Percentiles rank a stretch among this genome's conserved stretches.
Conservation (phyloP, 2,113 vertebrate genomes). For the Myotis davidii region DNA sequence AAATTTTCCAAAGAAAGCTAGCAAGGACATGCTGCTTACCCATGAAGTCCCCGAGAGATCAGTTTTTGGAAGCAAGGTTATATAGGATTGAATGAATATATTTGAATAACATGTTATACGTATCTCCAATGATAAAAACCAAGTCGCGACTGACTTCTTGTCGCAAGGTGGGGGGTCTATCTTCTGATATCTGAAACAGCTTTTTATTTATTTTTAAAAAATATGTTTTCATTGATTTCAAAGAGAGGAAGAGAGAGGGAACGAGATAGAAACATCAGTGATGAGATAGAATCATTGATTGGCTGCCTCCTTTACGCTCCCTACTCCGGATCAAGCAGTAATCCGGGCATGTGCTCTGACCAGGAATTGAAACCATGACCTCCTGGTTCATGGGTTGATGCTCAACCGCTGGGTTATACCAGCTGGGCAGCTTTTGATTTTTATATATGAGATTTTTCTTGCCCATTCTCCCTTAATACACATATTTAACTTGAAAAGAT, state of each 20-base stretch:
- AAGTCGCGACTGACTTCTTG: background rate
- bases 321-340: background rate
- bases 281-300: background rate
- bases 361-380: background rate
- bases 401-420: background rate
- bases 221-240: background rate
- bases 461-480: background rate
- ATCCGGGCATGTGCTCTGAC: background rate
- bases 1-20: background rate
- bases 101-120: background rate
- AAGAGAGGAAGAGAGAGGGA: background rate
- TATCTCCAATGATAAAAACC: background rate
- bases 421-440: background rate
- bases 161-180: background rate
- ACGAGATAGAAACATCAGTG: background rate
- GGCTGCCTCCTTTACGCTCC: background rate
- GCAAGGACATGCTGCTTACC: background rate
- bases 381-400: background rate
- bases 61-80: background rate
- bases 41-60: background rate
- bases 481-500: background rate
- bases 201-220: background rate
- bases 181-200: slow-evolving; percentile 13
- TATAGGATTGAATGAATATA: background rate
- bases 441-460: background rate